Evolutionary conservation across 2,888 invertebrate genomes (phyloP), one percentile per base, ranked within the genome.

Genomic region (Dasysyrphus tricinctus): DNA sequence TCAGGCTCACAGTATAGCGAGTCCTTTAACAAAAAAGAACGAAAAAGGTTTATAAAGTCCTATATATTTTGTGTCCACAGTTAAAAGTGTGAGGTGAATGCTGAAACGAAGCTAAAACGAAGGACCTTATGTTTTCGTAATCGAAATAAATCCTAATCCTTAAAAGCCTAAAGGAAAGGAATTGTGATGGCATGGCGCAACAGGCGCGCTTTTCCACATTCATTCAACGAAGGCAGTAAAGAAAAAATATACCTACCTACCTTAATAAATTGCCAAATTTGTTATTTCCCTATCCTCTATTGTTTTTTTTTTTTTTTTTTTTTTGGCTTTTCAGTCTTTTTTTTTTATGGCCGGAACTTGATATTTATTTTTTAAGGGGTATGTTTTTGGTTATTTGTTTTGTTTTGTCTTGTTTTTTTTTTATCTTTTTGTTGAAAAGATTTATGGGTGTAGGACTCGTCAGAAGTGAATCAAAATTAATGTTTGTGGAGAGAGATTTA

Each of bases 211-310:
- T 59, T 37, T 59, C 39, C 39, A 9, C 57, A 34, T 57, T n/a
- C n/a, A 44, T 44, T 19, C 57, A 39, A 9, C 11, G 39, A 9
- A 3, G 59, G 39, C 2, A 37, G 6, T 5, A 61, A 24, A 39
- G 24, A 14, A 19, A 24, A 37, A 42, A 8, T 32, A 70, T n/a
- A 69, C 44, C n/a, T 47, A 42, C 44, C 11, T 47, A 42, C 61
- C 74, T 59, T 29, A 56, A 70, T 83, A 83, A 84, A 84, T 80
- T 80, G 76, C 61, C 76, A 75, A 84, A 80, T 80, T 84, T 80
- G 80, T 80, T 83, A 57, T 80, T 29, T 61, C n/a, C 16, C 24
- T 29, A 19, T 79, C 59, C 32, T 19, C 74, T 56, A 57, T 72
- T 77, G 75, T 80, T 83, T 69, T 54, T 69, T 44, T 80, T 83